phyloP scores from a whole-genome alignment of 1,140 invertebrate species.

The Drosophila arawakana region DNA sequence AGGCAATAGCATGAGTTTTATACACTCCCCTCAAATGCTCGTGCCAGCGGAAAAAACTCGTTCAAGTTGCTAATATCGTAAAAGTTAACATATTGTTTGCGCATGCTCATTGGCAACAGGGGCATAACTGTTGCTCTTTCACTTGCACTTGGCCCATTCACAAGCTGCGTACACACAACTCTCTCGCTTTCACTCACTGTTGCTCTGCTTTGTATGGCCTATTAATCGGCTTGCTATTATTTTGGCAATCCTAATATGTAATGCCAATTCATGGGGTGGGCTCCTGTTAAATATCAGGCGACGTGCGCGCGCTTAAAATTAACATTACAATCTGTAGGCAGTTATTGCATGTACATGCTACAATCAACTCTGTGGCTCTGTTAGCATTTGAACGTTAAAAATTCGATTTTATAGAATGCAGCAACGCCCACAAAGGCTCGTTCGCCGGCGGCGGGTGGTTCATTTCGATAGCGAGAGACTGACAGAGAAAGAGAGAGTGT shows the following conservation, averaged over 20 bases:
- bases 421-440: constrained; percentile 69
- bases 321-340: constrained; percentile 64
- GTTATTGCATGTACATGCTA: constrained; percentile 31
- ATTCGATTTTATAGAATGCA: constrained; percentile 84
- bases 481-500: constrained; percentile 12
- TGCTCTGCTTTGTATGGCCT: constrained; percentile 23
- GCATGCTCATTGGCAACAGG: constrained; percentile 47
- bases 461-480: constrained; percentile 10
- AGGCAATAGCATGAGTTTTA: neutral
- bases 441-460: constrained; percentile 7
- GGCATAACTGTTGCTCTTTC: constrained; percentile 39
- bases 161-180: constrained; percentile 4
- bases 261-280: constrained; percentile 77
- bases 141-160: constrained; percentile 27
- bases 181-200: constrained; percentile 21
- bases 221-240: constrained; percentile 83
- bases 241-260: constrained; percentile 81
- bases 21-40: neutral
- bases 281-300: constrained; percentile 74
- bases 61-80: constrained; percentile 29
- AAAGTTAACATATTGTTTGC: neutral
- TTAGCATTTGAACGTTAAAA: constrained; percentile 83
- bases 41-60: constrained; percentile 5
- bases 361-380: constrained; percentile 63
- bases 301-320: constrained; percentile 62